Conservation (phyloP, 2,888 invertebrate genomes). For the Nomada lathburiana region DNA sequence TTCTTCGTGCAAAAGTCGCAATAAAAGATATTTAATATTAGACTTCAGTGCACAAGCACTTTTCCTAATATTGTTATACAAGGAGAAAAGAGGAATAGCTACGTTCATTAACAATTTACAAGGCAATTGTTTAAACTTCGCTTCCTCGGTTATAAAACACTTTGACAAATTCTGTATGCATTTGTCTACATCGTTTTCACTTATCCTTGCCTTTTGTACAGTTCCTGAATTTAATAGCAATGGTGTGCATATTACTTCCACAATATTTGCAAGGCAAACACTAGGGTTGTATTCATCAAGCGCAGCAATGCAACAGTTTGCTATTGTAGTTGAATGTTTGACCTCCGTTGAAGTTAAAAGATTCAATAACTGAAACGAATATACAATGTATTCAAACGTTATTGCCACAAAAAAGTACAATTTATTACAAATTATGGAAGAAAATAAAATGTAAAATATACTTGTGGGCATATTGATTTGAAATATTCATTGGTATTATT, state of each 20-base stretch:
- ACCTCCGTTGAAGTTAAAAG: constrained; percentile 84
- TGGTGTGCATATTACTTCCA: constrained; percentile 80
- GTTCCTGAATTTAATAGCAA: constrained; percentile 64
- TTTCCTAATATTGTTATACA: constrained; percentile 72
- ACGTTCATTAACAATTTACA: constrained; percentile 72
- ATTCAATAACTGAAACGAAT: constrained; percentile 84
- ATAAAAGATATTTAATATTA: constrained; percentile 73
- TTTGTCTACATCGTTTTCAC: constrained; percentile 78
- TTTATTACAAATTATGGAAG: constrained; percentile 3
- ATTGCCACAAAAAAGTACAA: background rate
- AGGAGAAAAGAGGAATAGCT: constrained; percentile 78
- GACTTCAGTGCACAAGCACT: constrained; percentile 73
- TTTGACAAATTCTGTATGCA: constrained; percentile 80
- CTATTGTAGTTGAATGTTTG: constrained; percentile 85
- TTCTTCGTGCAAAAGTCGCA: constrained; percentile 71
- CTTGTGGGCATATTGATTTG: constrained; percentile 82
- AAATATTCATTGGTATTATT: constrained; percentile 85
- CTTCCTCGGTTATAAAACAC: constrained; percentile 79
- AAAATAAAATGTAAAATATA: constrained; percentile 56
- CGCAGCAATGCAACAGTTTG: constrained; percentile 86
- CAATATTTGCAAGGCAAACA: constrained; percentile 82
- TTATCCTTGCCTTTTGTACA: background rate
- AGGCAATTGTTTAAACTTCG: constrained; percentile 80
- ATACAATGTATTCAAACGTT: constrained; percentile 22
- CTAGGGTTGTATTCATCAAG: constrained; percentile 85